Percentiles rank a stretch among this genome's conserved stretches.
Conservation (phyloP, 2,888 invertebrate species). For the Ischnura elegans region DNA sequence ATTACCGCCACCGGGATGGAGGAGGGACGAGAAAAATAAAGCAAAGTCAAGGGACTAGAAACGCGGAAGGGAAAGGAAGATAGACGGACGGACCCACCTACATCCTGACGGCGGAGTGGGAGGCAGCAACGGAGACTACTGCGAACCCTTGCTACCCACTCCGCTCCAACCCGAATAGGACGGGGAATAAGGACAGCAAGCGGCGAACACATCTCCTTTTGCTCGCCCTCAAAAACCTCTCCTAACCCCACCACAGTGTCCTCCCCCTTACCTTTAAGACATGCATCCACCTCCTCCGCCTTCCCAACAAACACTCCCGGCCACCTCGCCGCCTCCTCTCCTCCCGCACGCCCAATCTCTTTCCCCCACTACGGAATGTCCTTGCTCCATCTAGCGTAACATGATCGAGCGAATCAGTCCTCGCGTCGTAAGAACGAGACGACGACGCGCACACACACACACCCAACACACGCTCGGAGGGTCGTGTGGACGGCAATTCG, state of each 20-base stretch:
- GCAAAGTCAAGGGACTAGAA: neutral
- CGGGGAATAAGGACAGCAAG: constrained; percentile 26
- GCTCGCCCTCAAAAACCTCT: neutral
- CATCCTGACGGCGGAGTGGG: neutral
- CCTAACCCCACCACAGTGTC: neutral
- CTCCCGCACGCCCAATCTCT: constrained; percentile 11
- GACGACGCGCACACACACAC: too few species aligned
- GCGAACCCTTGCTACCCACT: neutral
- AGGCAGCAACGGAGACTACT: neutral
- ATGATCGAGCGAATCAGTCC: constrained; percentile 35
- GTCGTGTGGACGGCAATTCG: neutral
- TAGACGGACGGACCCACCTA: neutral
- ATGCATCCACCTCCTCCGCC: neutral
- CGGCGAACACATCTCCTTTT: constrained; percentile 8
- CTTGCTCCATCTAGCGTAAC: constrained; percentile 35
- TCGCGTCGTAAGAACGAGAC: constrained; percentile 22
- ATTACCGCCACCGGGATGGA: too few species aligned
- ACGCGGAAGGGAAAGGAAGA: neutral
- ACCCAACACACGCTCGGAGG: neutral
- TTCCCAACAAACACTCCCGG: neutral
- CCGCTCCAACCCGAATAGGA: neutral
- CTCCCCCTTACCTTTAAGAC: neutral
- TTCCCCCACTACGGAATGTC: constrained; percentile 26
- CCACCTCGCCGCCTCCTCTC: neutral
- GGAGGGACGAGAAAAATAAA: too few species aligned